Evolutionary conservation across 64 coral and sea anemone species (phyloP).

Genomic region (Anthopleura sola): DNA sequence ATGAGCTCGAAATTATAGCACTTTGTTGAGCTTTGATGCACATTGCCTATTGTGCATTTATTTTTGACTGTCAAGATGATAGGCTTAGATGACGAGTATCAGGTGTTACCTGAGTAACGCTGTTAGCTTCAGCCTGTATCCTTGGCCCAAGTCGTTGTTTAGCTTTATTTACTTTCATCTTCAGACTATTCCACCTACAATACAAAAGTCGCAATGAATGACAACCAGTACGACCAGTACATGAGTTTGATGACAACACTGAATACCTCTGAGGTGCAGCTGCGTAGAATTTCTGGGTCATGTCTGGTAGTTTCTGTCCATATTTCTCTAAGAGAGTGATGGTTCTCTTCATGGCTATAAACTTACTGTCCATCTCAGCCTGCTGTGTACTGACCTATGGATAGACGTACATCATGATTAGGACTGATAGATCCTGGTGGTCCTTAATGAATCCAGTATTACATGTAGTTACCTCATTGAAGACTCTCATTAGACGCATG

Average conservation of each 20-base stretch:
- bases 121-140: conserved; percentile 85
- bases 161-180: conserved; percentile 97
- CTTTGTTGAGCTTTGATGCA: too few species aligned
- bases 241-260: too few species aligned
- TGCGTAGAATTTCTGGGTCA: conserved; percentile 95
- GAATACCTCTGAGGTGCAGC: conserved; percentile 90
- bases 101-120: conserved; percentile 77
- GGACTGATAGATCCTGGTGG: background rate
- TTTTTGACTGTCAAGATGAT: too few species aligned
- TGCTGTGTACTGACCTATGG: conserved; percentile 91
- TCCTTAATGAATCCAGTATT: too few species aligned
- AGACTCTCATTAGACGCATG: conserved; percentile 97
- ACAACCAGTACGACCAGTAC: too few species aligned
- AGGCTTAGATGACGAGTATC: background rate
- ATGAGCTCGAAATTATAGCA: too few species aligned
- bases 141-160: conserved; percentile 95
- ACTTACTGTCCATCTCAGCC: conserved; percentile 99
- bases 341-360: conserved; percentile 98
- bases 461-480: conserved; percentile 97
- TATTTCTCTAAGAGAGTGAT: conserved; percentile 93
- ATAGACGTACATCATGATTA: background rate
- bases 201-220: too few species aligned
- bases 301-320: conserved; percentile 94
- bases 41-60: too few species aligned
- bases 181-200: conserved; percentile 94